Base-by-base conservation (phyloP, 2,888 invertebrate species). In the Girardia tigrina region DNA sequence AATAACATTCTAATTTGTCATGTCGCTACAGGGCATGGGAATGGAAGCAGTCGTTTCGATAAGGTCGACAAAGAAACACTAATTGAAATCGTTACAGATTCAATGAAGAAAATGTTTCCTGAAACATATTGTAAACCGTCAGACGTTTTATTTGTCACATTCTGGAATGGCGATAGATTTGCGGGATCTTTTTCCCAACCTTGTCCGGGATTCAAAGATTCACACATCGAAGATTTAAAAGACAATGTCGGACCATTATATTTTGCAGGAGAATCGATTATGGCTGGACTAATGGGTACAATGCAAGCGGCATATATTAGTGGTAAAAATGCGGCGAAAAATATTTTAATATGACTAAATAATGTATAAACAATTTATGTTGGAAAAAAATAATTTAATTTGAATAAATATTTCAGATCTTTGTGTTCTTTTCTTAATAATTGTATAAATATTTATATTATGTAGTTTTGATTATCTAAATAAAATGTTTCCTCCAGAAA, bases 251-350 rank as follows among this genome's bases (percentile, higher is more conserved):
- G 73, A 20, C 73, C 29, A 6, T 14, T 72, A 72, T 36, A 72
- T 29, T 72, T 72, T 29, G 73, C 73, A 26, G 73, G 73, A 12
- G 73, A 72, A 29, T 29, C 36, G 2, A 23, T 36, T 4, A 72
- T 8, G 1, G n/a, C 36, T 72, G 73, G 36, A 26, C 26, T 29
- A 1, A 27, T 29, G n/a, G 73, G 73, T 23, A 29, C 29, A 6
- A 28, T 72, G 29, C 73, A 72, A 29, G 29, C 29, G 6, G 73
- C 73, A n/a, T 72, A 72, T n/a, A 2, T 72, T n/a, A 72, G 29
- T 23, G 73, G 73, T 26, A 29, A 8, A 36, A 23, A 36, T 26
- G 73, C 73, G 14, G 73, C 73, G 20, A 36, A 72, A 72, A 14
- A 27, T 29, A n/a, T n/a, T n/a, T n/a, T n/a, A n/a, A n/a, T n/a